These are phyloP conservation scores for Mylabris phalerata DNA, from an alignment of 1,140 invertebrate genomes.

Conservation along the genomic window DNA sequence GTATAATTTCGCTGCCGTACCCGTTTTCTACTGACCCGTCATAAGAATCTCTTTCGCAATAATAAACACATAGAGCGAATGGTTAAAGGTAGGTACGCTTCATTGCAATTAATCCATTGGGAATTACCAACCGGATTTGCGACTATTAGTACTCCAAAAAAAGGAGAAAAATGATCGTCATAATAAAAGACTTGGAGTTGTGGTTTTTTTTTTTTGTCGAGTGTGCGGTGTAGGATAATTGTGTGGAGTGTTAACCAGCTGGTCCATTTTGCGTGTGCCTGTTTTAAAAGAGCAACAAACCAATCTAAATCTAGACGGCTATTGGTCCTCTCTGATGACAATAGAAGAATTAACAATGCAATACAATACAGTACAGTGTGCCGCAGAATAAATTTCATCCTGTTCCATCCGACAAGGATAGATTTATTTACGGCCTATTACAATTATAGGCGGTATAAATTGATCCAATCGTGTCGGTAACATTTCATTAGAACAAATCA, in stretches of 20 bases:
- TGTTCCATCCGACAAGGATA: constrained; percentile 9
- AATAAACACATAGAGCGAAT: neutral
- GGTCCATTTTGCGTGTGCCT: constrained; percentile 6
- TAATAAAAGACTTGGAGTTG: no score
- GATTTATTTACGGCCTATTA: constrained; percentile 6
- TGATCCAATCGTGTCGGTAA: constrained; percentile 5
- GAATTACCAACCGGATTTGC: constrained; percentile 11
- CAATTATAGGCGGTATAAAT: constrained; percentile 6
- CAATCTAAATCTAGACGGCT: neutral
- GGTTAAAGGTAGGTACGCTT: neutral
- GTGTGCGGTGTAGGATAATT: no score
- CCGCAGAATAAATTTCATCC: constrained; percentile 13
- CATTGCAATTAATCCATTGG: constrained; percentile 1
- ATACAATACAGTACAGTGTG: neutral
- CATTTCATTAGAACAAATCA: constrained; percentile 1
- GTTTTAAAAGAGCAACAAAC: constrained; percentile 8
- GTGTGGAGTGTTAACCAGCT: neutral
- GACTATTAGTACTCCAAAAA: neutral
- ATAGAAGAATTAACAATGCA: constrained; percentile 8
- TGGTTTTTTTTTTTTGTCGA: no score
- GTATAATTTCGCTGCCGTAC: constrained; percentile 8
- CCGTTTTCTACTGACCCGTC: neutral
- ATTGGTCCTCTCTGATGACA: constrained; percentile 11
- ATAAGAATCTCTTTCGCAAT: constrained; percentile 10
- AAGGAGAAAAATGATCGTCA: no score